These are phyloP conservation scores for Cassiopea andromeda DNA, from an alignment of 30 jellyfish, hydroid and myxozoan genomes.

Conservation along the genomic window DNA sequence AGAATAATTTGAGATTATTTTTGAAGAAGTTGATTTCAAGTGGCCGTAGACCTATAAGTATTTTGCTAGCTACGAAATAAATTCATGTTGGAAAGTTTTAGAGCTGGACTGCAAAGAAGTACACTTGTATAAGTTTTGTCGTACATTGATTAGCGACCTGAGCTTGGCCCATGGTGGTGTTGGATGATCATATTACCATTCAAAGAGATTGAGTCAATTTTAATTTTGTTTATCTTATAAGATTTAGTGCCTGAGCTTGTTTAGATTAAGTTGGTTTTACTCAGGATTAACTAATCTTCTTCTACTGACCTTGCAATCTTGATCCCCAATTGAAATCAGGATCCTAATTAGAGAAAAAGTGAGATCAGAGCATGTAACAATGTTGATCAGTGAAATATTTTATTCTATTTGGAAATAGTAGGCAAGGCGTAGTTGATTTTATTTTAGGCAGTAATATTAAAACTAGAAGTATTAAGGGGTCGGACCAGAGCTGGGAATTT, in stretches of 20 bases:
- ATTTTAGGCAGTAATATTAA: too few relatives aligned
- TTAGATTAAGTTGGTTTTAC: neutral
- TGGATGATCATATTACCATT: neutral
- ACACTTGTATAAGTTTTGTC: neutral
- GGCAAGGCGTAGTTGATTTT: too few relatives aligned
- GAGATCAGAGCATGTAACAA: neutral
- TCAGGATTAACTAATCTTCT: neutral
- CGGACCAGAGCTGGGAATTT: too few relatives aligned
- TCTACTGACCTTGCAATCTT: slow-evolving; percentile 86
- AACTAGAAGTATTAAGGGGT: too few relatives aligned
- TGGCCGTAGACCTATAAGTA: too few relatives aligned
- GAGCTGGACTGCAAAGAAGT: neutral
- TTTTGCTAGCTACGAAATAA: neutral
- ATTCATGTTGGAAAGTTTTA: neutral
- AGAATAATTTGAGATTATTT: too few relatives aligned
- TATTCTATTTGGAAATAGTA: too few relatives aligned
- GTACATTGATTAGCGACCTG: neutral
- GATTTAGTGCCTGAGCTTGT: neutral
- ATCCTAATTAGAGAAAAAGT: slow-evolving; percentile 57
- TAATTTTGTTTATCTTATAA: slow-evolving; percentile 5
- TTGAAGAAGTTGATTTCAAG: too few relatives aligned
- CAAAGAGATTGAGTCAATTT: neutral
- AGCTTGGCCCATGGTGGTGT: neutral
- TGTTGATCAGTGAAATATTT: neutral
- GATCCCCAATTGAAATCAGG: slow-evolving; percentile 97